Percentiles rank a stretch among this genome's conserved stretches.
These are phyloP conservation scores for Synergus umbraculus DNA, from an alignment of 2,888 invertebrate genomes.

Conservation along the genomic window DNA sequence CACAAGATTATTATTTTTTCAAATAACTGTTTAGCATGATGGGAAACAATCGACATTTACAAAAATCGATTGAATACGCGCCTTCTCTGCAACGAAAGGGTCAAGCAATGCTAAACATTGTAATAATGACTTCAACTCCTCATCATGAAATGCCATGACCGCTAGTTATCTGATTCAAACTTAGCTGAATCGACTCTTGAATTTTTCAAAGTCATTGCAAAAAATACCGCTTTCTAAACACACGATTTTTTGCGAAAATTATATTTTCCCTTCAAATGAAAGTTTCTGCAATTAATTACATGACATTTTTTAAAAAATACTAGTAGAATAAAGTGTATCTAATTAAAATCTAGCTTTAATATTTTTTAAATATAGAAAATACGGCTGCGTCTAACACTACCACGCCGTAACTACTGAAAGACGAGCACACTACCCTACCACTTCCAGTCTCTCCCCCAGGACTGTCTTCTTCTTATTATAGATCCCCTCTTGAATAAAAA, in stretches of 20 bases:
- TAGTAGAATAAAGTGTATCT: too few relatives aligned
- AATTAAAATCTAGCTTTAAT: too few relatives aligned
- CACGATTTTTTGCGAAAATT: too few relatives aligned
- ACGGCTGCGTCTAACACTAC: slow-evolving; percentile 28
- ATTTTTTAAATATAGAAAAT: background rate
- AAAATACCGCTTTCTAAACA: too few relatives aligned
- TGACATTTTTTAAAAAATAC: too few relatives aligned
- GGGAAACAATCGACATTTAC: background rate
- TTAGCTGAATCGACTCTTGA: background rate
- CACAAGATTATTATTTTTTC: background rate
- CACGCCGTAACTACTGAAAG: background rate
- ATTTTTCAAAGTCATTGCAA: background rate
- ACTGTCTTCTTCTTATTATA: background rate
- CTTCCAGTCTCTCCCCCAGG: slow-evolving; percentile 11
- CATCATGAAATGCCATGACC: slow-evolving; percentile 2
- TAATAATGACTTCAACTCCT: background rate
- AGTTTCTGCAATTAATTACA: too few relatives aligned
- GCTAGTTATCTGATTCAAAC: background rate
- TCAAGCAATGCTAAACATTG: background rate
- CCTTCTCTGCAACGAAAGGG: background rate
- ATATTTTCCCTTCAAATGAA: too few relatives aligned
- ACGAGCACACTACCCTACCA: background rate
- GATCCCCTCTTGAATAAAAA: background rate
- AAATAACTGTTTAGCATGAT: background rate
- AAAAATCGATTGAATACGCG: background rate